phyloP scores from a whole-genome alignment of 2,888 invertebrate genomes.

The Orgyia antiqua region DNA sequence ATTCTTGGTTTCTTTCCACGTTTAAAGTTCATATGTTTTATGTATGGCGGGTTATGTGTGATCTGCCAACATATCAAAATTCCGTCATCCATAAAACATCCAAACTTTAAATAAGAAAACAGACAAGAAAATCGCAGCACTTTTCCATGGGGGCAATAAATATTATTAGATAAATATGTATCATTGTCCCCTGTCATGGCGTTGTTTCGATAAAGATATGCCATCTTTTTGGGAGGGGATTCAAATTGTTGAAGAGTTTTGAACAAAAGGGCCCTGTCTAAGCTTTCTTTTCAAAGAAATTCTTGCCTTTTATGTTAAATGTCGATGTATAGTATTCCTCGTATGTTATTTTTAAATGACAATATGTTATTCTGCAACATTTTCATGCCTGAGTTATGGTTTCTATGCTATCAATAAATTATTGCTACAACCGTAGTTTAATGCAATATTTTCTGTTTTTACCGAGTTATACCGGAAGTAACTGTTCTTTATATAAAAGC shows the following conservation, averaged over 20 bases:
- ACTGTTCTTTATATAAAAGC: too few relatives aligned
- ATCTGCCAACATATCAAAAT: conserved; percentile 13
- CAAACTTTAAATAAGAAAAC: conserved; percentile 69
- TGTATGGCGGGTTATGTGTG: too few relatives aligned
- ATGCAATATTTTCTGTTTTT: too few relatives aligned
- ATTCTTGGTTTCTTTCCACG: too few relatives aligned
- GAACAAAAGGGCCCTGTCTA: conserved; percentile 30
- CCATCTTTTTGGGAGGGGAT: conserved; percentile 39
- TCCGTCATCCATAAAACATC: conserved; percentile 46
- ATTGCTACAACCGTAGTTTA: too few relatives aligned
- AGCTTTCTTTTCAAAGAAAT: conserved; percentile 36
- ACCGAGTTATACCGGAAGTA: too few relatives aligned
- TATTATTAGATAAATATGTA: conserved; percentile 75
- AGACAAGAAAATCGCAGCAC: conserved; percentile 48
- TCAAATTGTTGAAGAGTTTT: conserved; percentile 52
- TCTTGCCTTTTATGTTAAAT: conserved; percentile 35
- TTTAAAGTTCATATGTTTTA: too few relatives aligned
- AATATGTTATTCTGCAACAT: too few relatives aligned
- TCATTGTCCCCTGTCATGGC: conserved; percentile 62
- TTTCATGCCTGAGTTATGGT: too few relatives aligned
- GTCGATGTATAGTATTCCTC: conserved; percentile 34
- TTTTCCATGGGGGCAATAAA: conserved; percentile 62
- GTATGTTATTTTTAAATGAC: conserved; percentile 32
- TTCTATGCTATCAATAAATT: too few relatives aligned
- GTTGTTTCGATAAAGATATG: conserved; percentile 41